Conservation (phyloP, 2,113 vertebrate genomes). For the Shinisaurus crocodilurus region DNA sequence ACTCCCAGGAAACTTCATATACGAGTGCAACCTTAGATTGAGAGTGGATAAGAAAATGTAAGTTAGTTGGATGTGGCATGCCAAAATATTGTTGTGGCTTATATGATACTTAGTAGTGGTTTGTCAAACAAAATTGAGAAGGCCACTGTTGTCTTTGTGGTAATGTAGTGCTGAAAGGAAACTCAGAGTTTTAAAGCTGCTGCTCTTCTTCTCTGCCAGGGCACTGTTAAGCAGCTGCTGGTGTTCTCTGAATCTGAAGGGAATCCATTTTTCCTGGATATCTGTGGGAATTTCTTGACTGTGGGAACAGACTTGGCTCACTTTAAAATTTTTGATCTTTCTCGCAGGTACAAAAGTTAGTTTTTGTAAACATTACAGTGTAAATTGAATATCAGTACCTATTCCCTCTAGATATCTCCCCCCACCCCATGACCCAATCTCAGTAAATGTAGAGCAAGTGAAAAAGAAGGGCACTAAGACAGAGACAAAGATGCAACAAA, state of each 20-base stretch:
- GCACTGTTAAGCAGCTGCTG: slow-evolving; percentile 95
- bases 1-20: too few relatives aligned
- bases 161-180: neutral
- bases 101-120: neutral
- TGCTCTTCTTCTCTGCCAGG: slow-evolving; percentile 73
- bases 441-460: neutral
- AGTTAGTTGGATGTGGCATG: too few relatives aligned
- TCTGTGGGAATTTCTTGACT: slow-evolving; percentile 90
- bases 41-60: too few relatives aligned
- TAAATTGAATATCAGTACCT: too few relatives aligned
- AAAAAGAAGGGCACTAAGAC: neutral
- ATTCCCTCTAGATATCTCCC: neutral
- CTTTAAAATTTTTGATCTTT: slow-evolving; percentile 93
- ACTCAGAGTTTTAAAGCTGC: neutral
- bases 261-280: slow-evolving; percentile 85
- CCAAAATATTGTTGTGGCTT: neutral
- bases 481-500: neutral
- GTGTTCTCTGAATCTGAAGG: slow-evolving; percentile 91
- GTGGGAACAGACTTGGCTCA: slow-evolving; percentile 91
- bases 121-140: neutral
- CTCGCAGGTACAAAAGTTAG: slow-evolving; percentile 97
- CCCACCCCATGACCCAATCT: neutral
- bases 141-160: neutral
- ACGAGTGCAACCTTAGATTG: neutral
- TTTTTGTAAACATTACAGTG: neutral